Evolutionary conservation across 2,113 vertebrate species (phyloP).

Genomic region (Vidua chalybeata): DNA sequence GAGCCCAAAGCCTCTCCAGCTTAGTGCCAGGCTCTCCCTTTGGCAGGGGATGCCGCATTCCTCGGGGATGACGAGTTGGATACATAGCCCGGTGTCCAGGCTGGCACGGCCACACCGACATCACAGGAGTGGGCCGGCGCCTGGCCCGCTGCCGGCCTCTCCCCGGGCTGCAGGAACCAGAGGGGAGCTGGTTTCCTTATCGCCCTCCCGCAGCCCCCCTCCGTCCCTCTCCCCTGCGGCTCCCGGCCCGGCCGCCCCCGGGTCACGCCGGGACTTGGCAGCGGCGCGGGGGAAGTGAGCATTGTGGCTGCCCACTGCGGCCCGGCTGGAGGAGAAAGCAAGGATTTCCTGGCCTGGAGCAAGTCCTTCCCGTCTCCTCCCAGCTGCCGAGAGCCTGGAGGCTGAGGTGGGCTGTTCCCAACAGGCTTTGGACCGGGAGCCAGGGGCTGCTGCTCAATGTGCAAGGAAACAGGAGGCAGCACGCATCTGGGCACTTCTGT

Average conservation of each 20-base stretch:
- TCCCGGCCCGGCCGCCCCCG: background rate
- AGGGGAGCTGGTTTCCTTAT: background rate
- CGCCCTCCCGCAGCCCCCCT: background rate
- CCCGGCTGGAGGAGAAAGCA: slow-evolving; percentile 46
- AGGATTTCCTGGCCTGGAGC: slow-evolving; percentile 67
- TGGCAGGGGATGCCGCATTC: background rate
- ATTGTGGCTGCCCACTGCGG: slow-evolving; percentile 66
- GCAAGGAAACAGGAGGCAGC: background rate
- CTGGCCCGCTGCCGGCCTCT: background rate
- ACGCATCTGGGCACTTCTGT: fast-evolving
- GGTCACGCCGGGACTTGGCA: background rate
- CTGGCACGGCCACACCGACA: background rate
- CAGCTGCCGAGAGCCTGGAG: background rate
- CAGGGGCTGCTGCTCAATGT: background rate
- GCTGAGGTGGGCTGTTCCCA: background rate
- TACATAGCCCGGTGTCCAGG: background rate
- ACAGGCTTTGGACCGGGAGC: background rate
- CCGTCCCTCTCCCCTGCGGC: background rate
- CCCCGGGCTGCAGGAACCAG: background rate
- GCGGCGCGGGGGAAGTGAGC: background rate
- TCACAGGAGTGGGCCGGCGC: fast-evolving
- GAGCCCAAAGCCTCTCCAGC: background rate
- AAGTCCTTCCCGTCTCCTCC: slow-evolving; percentile 53
- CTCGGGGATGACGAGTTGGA: background rate
- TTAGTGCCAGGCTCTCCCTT: background rate